A percentile compares a stretch with the other conserved stretches of the same genome.
phyloP scores from a whole-genome alignment of 2,888 invertebrate species.

The Sussaba pulchella region DNA sequence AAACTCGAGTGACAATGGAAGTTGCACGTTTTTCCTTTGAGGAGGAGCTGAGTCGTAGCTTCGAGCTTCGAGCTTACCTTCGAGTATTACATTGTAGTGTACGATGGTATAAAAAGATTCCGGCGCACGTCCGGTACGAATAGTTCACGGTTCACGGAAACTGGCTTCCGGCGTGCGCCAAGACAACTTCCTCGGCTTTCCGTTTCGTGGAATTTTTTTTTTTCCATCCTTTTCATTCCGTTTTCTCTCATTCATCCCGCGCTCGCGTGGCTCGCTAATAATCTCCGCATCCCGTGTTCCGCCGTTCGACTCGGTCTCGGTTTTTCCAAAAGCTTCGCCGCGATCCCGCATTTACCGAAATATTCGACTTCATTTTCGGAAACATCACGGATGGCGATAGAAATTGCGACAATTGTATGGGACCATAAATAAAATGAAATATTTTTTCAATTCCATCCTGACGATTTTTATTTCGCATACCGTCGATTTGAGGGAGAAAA shows the following conservation, averaged over 20 bases:
- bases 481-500: too few relatives aligned
- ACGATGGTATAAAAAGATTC: constrained; percentile 41
- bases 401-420: too few relatives aligned
- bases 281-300: constrained; percentile 16
- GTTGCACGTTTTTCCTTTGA: constrained; percentile 21
- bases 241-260: constrained; percentile 31
- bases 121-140: constrained; percentile 52
- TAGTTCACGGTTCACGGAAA: constrained; percentile 62
- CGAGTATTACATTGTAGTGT: constrained; percentile 20
- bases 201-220: constrained; percentile 48
- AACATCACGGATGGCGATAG: too few relatives aligned
- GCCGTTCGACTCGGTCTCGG: constrained; percentile 30
- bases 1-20: constrained; percentile 38
- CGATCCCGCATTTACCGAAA: constrained; percentile 9
- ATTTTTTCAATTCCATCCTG: too few relatives aligned
- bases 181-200: constrained; percentile 58
- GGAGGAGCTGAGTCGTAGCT: constrained; percentile 1
- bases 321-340: constrained; percentile 9
- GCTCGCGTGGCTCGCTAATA: not conserved
- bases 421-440: too few relatives aligned
- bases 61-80: not conserved
- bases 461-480: too few relatives aligned
- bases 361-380: not conserved
- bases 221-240: constrained; percentile 33
- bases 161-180: constrained; percentile 58